phyloP scores from a whole-genome alignment of 2,113 vertebrate genomes.

The Hipposideros armiger region DNA sequence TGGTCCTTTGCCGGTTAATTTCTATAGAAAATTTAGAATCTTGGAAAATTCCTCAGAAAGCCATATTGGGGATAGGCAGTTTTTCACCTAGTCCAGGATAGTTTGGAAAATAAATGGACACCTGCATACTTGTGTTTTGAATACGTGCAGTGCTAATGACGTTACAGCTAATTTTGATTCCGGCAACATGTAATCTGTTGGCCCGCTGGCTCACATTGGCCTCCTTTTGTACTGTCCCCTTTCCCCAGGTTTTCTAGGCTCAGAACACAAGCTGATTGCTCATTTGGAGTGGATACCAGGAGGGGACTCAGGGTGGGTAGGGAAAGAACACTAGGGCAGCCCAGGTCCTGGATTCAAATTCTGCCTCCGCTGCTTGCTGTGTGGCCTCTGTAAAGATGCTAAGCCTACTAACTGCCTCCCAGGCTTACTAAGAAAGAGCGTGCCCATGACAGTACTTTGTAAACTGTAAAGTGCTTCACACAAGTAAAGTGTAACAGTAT shows the following conservation, averaged over 20 bases:
- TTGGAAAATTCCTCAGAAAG: not conserved
- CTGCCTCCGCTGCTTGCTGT: not conserved
- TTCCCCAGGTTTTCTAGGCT: not conserved
- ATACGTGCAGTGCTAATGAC: not conserved
- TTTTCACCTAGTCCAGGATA: not conserved
- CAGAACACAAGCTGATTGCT: not conserved
- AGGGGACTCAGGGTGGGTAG: not conserved
- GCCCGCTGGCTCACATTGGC: fast-evolving
- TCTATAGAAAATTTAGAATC: not conserved
- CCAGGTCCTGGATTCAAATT: not conserved
- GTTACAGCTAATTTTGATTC: not conserved
- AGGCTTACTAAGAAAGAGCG: not conserved
- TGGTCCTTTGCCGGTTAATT: not conserved
- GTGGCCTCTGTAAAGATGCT: not conserved
- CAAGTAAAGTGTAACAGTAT: not conserved
- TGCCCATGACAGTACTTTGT: not conserved
- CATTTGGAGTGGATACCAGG: not conserved
- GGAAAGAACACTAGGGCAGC: not conserved
- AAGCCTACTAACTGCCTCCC: not conserved
- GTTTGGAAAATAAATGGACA: not conserved
- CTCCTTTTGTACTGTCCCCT: not conserved
- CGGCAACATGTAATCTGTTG: not conserved
- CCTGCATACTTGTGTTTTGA: no score
- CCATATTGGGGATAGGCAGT: not conserved
- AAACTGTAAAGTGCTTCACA: not conserved